Evolutionary conservation across 2,797 vertebrate species (phyloP).

Genomic region (Saxicola maurus): DNA sequence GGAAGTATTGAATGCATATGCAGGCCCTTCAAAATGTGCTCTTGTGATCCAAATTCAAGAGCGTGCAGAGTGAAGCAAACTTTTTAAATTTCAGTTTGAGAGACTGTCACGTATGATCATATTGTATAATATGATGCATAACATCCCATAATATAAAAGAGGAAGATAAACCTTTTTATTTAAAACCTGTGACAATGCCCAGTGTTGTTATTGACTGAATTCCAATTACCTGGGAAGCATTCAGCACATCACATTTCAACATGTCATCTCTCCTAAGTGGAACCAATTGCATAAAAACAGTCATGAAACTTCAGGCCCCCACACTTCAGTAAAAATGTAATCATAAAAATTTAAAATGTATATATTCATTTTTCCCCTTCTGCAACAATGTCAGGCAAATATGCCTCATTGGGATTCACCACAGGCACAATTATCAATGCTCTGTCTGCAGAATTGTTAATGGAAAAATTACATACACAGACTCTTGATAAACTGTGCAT

Average conservation of each 20-base stretch:
- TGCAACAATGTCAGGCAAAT: conserved; percentile 51
- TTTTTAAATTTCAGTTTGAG: conserved; percentile 40
- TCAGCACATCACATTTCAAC: conserved; percentile 52
- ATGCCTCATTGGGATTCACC: conserved; percentile 36
- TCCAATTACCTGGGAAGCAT: conserved; percentile 60
- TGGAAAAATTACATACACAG: conserved; percentile 65
- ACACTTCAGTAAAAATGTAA: conserved; percentile 57
- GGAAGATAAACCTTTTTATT: conserved; percentile 23
- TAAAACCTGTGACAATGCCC: conserved; percentile 48
- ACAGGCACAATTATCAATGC: conserved; percentile 55
- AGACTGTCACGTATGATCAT: conserved; percentile 11
- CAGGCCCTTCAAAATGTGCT: not conserved
- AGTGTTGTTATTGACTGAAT: conserved; percentile 57
- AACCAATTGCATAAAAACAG: conserved; percentile 66
- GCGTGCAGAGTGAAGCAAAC: not conserved
- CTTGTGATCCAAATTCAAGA: conserved; percentile 13
- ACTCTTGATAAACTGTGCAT: conserved; percentile 49
- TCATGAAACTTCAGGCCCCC: conserved; percentile 41
- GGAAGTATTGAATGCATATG: not conserved
- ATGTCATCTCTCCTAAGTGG: conserved; percentile 57
- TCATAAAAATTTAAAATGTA: conserved; percentile 66
- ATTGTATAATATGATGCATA: conserved; percentile 10
- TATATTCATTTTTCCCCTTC: conserved; percentile 50
- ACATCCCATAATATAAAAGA: not conserved
- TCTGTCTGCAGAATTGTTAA: conserved; percentile 63